Percentiles rank a stretch among this genome's conserved stretches.
Conservation (phyloP, 2,888 invertebrate species). For the Deilephila elpenor region DNA sequence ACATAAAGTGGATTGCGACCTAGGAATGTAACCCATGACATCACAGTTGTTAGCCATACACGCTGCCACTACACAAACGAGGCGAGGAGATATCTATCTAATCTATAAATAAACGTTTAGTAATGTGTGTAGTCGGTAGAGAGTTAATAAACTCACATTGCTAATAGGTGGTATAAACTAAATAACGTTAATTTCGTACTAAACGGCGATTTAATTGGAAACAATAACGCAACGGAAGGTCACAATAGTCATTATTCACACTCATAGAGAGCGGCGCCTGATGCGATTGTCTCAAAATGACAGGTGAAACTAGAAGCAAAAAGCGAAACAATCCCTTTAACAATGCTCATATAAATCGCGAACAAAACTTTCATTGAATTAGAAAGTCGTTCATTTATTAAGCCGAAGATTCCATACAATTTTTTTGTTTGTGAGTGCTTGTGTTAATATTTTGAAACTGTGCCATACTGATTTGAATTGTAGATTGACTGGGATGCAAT, state of each 20-base stretch:
- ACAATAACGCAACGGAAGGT: conserved; percentile 14
- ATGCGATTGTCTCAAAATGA: conserved; percentile 43
- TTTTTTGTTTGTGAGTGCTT: neutral
- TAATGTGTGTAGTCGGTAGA: too few species aligned
- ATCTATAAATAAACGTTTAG: too few species aligned
- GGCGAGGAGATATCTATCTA: too few species aligned
- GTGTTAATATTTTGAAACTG: conserved; percentile 20
- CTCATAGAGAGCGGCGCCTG: conserved; percentile 43
- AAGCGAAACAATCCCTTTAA: conserved; percentile 55
- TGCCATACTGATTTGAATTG: conserved; percentile 13
- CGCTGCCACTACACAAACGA: too few species aligned
- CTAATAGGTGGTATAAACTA: neutral
- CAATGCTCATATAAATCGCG: conserved; percentile 38
- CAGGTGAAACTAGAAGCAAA: conserved; percentile 51
- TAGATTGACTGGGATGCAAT: conserved; percentile 9
- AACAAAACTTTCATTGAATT: conserved; percentile 49
- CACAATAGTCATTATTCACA: conserved; percentile 41
- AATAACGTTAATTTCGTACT: conserved; percentile 5
- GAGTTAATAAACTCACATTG: too few species aligned
- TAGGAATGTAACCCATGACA: too few species aligned
- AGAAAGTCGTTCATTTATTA: conserved; percentile 51
- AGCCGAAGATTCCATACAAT: conserved; percentile 13
- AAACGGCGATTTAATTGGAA: conserved; percentile 6
- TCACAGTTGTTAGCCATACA: too few species aligned
- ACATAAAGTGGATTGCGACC: too few species aligned